Evolutionary conservation across 2,888 invertebrate genomes (phyloP), one percentile per base, ranked within the genome.

Genomic region (Nycteola revayana): DNA sequence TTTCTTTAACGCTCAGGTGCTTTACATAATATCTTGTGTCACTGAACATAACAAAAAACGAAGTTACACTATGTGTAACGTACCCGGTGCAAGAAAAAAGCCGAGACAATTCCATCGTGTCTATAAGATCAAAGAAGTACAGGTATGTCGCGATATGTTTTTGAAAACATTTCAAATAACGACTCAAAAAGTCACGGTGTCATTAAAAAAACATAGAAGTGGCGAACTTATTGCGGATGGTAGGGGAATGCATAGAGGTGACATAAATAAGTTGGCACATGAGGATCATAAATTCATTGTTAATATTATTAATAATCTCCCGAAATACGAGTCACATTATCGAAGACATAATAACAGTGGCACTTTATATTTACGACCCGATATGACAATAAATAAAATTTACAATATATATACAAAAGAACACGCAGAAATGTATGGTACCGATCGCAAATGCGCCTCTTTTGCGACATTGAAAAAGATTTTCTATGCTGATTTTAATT

Each of bases 1-100:
- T 24, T 42, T 45, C 11, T 48, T 42, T 31, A 32, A 32, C 31
- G 36, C 47, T 9, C 44, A 48, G 25, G 26, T 21, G 24, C 23
- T 47, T 27, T 45, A 40, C 29, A 30, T 47, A 27, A 35, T 28
- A 29, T 33, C 39, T 9, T 41, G 28, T 41, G 27, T 49, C 8
- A 41, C 37, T 30, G 46, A 45, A 42, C 9, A 34, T 23, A 31
- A 30, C 36, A 47, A 42, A 37, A 42, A 42, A 42, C n/a, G 41
- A 17, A 41, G 34, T 28, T 41, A 41, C 32, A 41, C 37, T 8
- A 42, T 30, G 35, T 29, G 24, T 26, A 29, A 29, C 36, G 36
- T 41, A 20, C 37, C 37, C 14, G 28, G n/a, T 11, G 14, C 10
- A 20, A 42, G 32, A 34, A 2, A 35, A 24, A 41, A 37, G 29